phyloP scores from a whole-genome alignment of 2,113 vertebrate genomes.

The Peromyscus polionotus region DNA sequence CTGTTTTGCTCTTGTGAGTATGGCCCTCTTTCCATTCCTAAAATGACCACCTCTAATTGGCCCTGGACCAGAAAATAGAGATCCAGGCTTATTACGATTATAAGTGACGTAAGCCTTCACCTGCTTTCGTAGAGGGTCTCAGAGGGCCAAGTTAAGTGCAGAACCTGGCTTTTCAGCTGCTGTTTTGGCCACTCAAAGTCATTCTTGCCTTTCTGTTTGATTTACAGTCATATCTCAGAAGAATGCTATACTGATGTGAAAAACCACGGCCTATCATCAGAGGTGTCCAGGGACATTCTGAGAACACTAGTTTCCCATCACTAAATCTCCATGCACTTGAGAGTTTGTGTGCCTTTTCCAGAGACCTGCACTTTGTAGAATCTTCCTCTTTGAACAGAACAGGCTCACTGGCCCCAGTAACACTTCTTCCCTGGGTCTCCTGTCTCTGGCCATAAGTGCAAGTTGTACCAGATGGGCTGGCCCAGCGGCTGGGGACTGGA shows the following conservation, averaged over 20 bases:
- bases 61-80: constrained; percentile 15
- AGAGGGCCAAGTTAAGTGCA: neutral
- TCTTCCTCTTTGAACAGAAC: neutral
- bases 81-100: neutral
- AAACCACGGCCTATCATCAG: neutral
- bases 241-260: neutral
- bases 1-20: neutral
- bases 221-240: neutral
- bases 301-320: neutral
- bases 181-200: neutral
- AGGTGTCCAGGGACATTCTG: neutral
- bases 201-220: neutral
- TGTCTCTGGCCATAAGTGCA: fast-evolving
- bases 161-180: neutral
- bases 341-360: neutral
- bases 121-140: neutral
- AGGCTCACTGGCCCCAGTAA: neutral
- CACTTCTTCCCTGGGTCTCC: fast-evolving
- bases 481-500: fast-evolving
- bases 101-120: neutral
- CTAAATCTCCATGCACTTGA: fast-evolving
- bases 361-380: neutral
- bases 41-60: neutral
- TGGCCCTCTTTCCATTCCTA: neutral
- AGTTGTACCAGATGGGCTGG: neutral